Evolutionary conservation across 2,888 invertebrate species (phyloP).

Genomic region (Hoplodrina ambigua): DNA sequence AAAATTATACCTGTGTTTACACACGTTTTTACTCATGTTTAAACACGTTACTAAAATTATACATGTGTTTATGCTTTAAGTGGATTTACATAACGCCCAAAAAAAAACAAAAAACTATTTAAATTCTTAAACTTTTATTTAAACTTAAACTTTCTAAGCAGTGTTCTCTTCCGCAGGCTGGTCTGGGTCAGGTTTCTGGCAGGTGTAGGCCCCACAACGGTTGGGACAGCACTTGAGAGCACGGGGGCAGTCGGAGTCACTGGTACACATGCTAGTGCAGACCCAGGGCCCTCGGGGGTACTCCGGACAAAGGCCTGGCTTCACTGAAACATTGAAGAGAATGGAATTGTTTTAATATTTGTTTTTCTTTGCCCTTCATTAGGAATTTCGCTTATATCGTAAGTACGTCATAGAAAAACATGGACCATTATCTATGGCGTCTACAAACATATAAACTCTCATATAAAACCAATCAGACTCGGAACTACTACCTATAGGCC

Average conservation of each 20-base stretch:
- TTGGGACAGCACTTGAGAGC: slow-evolving; percentile 89
- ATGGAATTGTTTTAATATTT: neutral
- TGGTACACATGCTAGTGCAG: slow-evolving; percentile 88
- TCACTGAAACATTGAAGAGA: slow-evolving; percentile 78
- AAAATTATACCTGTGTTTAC: no score
- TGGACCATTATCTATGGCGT: no score
- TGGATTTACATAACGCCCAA: neutral
- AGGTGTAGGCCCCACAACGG: slow-evolving; percentile 89
- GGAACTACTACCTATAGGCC: no score
- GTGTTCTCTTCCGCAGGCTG: slow-evolving; percentile 26
- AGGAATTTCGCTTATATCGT: no score
- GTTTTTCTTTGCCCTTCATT: no score
- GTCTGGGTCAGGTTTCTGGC: slow-evolving; percentile 79
- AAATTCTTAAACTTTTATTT: slow-evolving; percentile 15
- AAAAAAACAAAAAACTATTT: neutral
- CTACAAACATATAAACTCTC: no score
- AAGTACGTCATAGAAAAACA: no score
- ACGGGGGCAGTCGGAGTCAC: slow-evolving; percentile 89
- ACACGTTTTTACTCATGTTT: no score
- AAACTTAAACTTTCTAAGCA: slow-evolving; percentile 9
- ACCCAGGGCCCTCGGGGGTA: slow-evolving; percentile 88
- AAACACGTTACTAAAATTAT: no score
- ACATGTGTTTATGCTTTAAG: neutral
- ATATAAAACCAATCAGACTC: no score
- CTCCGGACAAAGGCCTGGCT: slow-evolving; percentile 88